A percentile compares a stretch with the other conserved stretches of the same genome.
These are phyloP conservation scores for Cherax quadricarinatus DNA, from an alignment of 1,140 invertebrate species.

Conservation along the genomic window DNA sequence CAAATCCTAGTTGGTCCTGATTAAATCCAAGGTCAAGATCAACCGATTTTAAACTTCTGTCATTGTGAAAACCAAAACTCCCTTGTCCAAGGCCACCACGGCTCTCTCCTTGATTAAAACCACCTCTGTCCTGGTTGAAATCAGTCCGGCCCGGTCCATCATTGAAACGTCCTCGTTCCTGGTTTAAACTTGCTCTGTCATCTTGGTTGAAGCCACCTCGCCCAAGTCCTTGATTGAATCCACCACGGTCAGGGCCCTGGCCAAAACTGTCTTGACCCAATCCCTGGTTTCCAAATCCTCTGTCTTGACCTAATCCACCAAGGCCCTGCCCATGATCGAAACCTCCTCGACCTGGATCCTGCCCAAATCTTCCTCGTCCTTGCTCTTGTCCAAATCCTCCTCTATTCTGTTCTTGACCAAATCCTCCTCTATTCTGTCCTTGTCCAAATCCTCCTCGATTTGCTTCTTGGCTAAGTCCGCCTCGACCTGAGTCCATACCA, in stretches of 20 bases:
- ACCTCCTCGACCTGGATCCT: background rate
- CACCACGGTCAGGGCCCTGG: slow-evolving; percentile 6
- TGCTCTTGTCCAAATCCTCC: slow-evolving; percentile 8
- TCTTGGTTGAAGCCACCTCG: slow-evolving; percentile 19
- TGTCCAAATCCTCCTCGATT: slow-evolving; percentile 2
- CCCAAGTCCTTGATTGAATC: slow-evolving; percentile 31
- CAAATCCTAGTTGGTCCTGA: background rate
- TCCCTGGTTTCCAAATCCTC: background rate
- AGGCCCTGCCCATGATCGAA: slow-evolving; percentile 10
- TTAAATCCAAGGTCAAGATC: background rate
- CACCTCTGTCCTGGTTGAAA: slow-evolving; percentile 21
- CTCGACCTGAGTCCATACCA: background rate
- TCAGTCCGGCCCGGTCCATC: background rate
- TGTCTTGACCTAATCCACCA: slow-evolving; percentile 13
- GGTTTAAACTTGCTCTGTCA: background rate
- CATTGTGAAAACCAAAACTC: background rate
- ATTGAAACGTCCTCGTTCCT: background rate
- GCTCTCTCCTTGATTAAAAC: slow-evolving; percentile 7
- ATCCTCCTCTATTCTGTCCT: background rate
- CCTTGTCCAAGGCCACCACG: slow-evolving; percentile 13
- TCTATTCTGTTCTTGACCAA: slow-evolving; percentile 10
- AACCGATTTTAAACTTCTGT: background rate
- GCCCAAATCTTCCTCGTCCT: background rate
- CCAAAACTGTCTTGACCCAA: background rate
- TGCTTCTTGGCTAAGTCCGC: background rate